These are phyloP conservation scores for Tetranychus piercei DNA, from an alignment of 2,888 invertebrate genomes.

Conservation along the genomic window DNA sequence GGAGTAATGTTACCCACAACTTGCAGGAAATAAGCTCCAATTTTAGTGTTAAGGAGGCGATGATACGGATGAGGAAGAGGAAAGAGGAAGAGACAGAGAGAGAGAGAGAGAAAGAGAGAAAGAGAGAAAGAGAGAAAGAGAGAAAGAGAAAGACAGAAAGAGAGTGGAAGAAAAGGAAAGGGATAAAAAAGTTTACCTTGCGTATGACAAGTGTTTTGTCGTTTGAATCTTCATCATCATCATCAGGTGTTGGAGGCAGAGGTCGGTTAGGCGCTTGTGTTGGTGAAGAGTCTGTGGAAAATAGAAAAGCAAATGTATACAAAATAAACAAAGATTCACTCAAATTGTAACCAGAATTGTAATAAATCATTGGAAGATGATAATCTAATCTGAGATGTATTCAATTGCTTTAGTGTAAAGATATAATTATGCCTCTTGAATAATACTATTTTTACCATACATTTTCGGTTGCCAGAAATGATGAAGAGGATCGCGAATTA, in stretches of 20 bases:
- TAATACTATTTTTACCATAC: too few relatives aligned
- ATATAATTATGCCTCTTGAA: too few relatives aligned
- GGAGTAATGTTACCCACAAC: too few relatives aligned
- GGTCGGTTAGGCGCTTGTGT: conserved; percentile 24
- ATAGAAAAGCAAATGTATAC: too few relatives aligned
- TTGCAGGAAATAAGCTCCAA: too few relatives aligned
- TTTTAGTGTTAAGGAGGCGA: neutral
- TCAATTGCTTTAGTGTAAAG: too few relatives aligned
- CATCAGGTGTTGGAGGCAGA: conserved; percentile 26
- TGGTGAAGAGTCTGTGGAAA: neutral
- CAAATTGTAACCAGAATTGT: too few relatives aligned
- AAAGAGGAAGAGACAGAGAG: neutral
- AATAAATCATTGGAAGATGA: neutral
- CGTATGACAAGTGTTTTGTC: conserved; percentile 80
- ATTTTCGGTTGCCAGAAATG: too few relatives aligned
- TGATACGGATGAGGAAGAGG: neutral
- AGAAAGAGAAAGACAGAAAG: neutral
- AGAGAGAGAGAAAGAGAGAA: neutral
- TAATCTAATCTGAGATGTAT: neutral
- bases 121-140: neutral
- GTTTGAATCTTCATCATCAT: conserved; percentile 42
- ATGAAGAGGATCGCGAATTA: neutral
- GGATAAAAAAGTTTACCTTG: conserved; percentile 45
- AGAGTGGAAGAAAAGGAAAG: neutral
- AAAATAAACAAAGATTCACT: too few relatives aligned